These are phyloP conservation scores for Drosophila punjabiensis DNA, from an alignment of 1,140 invertebrate genomes.

Conservation along the genomic window DNA sequence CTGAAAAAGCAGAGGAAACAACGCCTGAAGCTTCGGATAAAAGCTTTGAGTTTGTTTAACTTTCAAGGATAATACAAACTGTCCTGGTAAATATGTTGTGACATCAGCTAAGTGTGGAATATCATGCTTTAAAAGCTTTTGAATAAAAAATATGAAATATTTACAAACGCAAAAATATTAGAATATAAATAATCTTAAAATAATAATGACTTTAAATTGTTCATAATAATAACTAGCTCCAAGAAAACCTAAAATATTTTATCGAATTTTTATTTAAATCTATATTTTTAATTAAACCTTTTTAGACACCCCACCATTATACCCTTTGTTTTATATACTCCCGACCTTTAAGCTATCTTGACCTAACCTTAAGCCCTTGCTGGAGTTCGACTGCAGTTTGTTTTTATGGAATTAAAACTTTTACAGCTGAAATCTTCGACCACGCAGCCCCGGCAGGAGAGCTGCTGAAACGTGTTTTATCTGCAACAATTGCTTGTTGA, in stretches of 20 bases:
- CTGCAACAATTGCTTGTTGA: slow-evolving; percentile 81
- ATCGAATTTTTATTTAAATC: too few relatives aligned
- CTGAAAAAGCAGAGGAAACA: not conserved
- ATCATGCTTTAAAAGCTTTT: not conserved
- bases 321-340: not conserved
- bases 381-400: slow-evolving; percentile 66
- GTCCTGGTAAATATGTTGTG: not conserved
- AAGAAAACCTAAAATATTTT: too few relatives aligned
- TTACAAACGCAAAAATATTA: not conserved
- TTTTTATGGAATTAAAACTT: slow-evolving; percentile 80
- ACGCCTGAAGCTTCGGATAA: slow-evolving; percentile 8
- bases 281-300: not conserved
- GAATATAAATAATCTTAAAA: not conserved
- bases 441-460: slow-evolving; percentile 25
- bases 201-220: not conserved
- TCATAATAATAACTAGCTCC: not conserved
- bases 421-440: slow-evolving; percentile 52
- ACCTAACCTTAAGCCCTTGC: slow-evolving; percentile 39
- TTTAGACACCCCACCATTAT: not conserved
- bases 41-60: not conserved
- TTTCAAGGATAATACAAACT: not conserved
- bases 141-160: not conserved
- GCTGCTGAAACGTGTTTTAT: slow-evolving; percentile 67
- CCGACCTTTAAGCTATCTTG: slow-evolving; percentile 25
- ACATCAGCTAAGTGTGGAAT: not conserved